Base-by-base conservation (phyloP, 2,113 vertebrate species). In the Chaetodon trifascialis region DNA sequence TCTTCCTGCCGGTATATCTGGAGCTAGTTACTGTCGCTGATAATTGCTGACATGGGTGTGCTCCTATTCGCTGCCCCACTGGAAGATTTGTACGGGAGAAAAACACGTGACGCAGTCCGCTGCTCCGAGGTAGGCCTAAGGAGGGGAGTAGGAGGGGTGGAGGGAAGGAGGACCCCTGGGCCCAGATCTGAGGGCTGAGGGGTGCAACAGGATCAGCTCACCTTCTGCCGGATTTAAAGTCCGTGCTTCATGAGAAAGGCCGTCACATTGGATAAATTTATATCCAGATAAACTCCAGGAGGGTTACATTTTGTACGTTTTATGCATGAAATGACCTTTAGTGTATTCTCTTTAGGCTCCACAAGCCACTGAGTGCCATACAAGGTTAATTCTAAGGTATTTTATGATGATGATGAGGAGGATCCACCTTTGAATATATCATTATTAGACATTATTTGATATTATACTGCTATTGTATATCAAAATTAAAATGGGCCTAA, bases 51-150 rank as follows among this genome's bases (percentile, higher is more conserved):
- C 95, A 94, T 88, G 89, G 91, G 92, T 91, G 92, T 89, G 92
- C 88, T 89, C 83, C 81, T 86, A 72, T 80, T 80, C 85, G 82
- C 82, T 88, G 77, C 66, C 83, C 91, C 81, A 92, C 82, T 70
- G 23, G 91, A 93, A 94, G 85, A 88, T 94, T 94, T 94, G 95
- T 95, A 94, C 73, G 83, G 90, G 88, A 64, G 78, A 89, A 19
- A 72, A 87, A 91, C 96, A 96, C 96, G 96, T 97, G 96, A 97
- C 94, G 66, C 83, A 58, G 58, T 23, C 63, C 40, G 49, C 34
- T 4, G 63, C 77, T 86, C 79, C 66, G 89, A 95, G 95, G 94
- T 94, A 93, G 92, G 89, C 81, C 82, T 44, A 52, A 54, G 1
- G 49, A 7, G 36, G 62, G 15, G 21, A 4, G 17, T 23, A 47